Percentiles rank a stretch among this genome's conserved stretches.
Evolutionary conservation across 2,113 vertebrate genomes (phyloP).

Genomic region (Oophaga pumilio): DNA sequence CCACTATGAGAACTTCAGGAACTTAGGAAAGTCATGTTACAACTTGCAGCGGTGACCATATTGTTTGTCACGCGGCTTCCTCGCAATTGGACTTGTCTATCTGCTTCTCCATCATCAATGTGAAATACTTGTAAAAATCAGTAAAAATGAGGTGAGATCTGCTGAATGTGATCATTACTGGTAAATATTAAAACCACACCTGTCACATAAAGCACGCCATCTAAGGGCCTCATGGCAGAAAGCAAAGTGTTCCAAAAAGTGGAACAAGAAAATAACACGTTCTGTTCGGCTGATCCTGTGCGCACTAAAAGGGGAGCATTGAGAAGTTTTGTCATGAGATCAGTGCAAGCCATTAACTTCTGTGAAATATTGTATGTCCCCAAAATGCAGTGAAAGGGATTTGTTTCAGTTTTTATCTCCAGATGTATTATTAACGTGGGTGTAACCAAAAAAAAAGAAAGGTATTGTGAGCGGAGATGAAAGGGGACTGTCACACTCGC

Average conservation of each 20-base stretch:
- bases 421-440: conserved; percentile 44
- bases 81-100: no score
- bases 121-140: no score
- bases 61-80: no score
- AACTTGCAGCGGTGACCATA: no score
- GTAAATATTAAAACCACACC: background rate
- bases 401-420: conserved; percentile 23
- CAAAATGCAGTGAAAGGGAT: conserved; percentile 36
- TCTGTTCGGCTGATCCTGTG: background rate
- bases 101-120: no score
- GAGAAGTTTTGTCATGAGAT: conserved; percentile 14
- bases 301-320: background rate
- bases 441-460: conserved; percentile 29
- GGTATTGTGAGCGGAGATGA: conserved; percentile 33
- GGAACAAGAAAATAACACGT: background rate
- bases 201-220: background rate
- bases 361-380: conserved; percentile 40
- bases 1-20: no score
- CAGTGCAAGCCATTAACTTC: conserved; percentile 19
- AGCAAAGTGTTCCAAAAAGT: background rate
- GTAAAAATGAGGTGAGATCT: no score
- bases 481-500: conserved; percentile 19
- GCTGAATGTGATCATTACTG: background rate
- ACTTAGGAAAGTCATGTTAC: no score
- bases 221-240: background rate